Conservation (phyloP, 2,113 vertebrate species). For the Pelecanus crispus region DNA sequence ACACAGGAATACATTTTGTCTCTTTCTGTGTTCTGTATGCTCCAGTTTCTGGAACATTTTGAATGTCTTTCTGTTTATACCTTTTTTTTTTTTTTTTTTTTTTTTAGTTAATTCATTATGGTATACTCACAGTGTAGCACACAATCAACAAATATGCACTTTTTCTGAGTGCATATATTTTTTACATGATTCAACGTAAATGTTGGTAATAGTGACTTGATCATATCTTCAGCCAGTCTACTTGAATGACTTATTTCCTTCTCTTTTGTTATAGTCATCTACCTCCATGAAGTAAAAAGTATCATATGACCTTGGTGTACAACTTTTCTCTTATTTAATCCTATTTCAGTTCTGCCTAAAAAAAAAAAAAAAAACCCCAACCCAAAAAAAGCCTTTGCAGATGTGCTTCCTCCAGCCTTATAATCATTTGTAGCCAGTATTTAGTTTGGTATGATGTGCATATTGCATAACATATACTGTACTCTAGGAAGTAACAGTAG, state of each 20-base stretch:
- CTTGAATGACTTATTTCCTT: not conserved
- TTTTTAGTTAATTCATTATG: fast-evolving
- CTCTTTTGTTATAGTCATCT: not conserved
- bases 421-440: not conserved
- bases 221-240: not conserved
- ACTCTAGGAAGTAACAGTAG: not conserved
- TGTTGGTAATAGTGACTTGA: not conserved
- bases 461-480: not conserved
- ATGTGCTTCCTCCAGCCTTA: not conserved
- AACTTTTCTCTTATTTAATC: not conserved
- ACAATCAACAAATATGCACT: not conserved
- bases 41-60: not conserved
- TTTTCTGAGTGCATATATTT: not conserved
- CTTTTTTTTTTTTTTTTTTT: not conserved
- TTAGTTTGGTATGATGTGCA: not conserved
- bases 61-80: not conserved
- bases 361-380: too few species aligned
- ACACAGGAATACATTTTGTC: not conserved
- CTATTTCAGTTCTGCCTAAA: not conserved
- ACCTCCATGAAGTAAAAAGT: not conserved
- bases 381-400: too few species aligned
- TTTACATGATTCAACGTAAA: not conserved
- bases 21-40: not conserved
- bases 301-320: not conserved
- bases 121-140: not conserved